Evolutionary conservation across 1,140 invertebrate genomes (phyloP).

Genomic region (Oreohelix idahoensis): DNA sequence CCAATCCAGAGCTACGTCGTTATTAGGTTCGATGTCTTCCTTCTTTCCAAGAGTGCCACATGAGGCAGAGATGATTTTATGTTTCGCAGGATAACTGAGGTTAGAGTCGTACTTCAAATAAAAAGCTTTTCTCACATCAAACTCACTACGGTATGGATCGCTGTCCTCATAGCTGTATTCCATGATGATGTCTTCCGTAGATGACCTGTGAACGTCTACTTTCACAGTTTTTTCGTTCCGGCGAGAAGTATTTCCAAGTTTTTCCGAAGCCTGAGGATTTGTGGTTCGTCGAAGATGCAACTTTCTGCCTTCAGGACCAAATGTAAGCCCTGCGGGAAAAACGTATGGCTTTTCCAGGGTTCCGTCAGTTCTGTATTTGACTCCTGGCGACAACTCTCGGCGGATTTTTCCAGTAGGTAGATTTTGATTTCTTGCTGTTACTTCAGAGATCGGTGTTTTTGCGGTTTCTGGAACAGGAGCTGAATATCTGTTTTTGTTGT

Average conservation of each 20-base stretch:
- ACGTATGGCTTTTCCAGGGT: conserved; percentile 30
- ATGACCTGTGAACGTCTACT: conserved; percentile 19
- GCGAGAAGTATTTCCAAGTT: not conserved
- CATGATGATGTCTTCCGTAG: not conserved
- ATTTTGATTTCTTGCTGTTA: not conserved
- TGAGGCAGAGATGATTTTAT: not conserved
- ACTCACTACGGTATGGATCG: not conserved
- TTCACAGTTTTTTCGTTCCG: not conserved
- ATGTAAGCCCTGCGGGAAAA: conserved; percentile 21
- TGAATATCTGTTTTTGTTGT: not conserved
- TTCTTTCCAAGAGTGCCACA: too few species aligned
- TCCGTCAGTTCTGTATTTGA: conserved; percentile 11
- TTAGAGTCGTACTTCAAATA: conserved; percentile 20
- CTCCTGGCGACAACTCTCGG: not conserved
- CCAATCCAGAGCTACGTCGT: too few species aligned
- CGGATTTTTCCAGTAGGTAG: not conserved
- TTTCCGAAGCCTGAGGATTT: too few species aligned
- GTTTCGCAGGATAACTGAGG: not conserved
- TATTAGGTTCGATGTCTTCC: too few species aligned
- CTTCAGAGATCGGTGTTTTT: too few species aligned
- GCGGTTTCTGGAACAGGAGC: not conserved
- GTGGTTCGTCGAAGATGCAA: not conserved
- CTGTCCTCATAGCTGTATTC: not conserved
- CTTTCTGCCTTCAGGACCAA: conserved; percentile 27
- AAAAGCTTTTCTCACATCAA: conserved; percentile 7